phyloP scores from a whole-genome alignment of 2,888 invertebrate genomes.

The Ecdyonurus torrentis region DNA sequence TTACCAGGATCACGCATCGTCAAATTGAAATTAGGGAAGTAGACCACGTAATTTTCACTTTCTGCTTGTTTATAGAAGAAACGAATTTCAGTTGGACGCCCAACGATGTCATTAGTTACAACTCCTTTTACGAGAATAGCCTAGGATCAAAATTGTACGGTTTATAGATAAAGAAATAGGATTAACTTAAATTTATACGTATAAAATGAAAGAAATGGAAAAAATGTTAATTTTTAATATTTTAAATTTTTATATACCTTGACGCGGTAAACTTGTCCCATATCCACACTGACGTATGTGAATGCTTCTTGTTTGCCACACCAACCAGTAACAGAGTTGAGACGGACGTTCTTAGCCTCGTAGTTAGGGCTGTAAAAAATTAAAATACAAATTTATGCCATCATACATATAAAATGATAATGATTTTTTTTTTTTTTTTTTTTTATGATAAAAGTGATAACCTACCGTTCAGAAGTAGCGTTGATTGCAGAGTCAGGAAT shows the following conservation, averaged over 20 bases:
- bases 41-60: constrained; percentile 87
- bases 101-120: constrained; percentile 87
- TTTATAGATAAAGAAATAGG: background rate
- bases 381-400: too few relatives aligned
- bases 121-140: constrained; percentile 88
- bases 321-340: constrained; percentile 91
- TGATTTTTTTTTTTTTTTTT: background rate
- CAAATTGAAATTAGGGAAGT: constrained; percentile 89
- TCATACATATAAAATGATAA: background rate
- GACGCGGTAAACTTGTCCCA: constrained; percentile 81
- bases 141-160: constrained; percentile 12
- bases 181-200: background rate
- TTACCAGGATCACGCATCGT: constrained; percentile 93
- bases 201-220: background rate
- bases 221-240: background rate
- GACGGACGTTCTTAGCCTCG: constrained; percentile 71
- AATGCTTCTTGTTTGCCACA: constrained; percentile 95
- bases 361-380: constrained; percentile 53
- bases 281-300: constrained; percentile 87
- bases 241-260: too few relatives aligned
- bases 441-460: background rate
- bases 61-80: constrained; percentile 95
- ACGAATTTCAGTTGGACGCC: constrained; percentile 87
- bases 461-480: constrained; percentile 68
- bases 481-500: constrained; percentile 93